A percentile compares a stretch with the other conserved stretches of the same genome.
phyloP scores from a whole-genome alignment of 2,797 vertebrate genomes.

The Arnoldichthys spilopterus region DNA sequence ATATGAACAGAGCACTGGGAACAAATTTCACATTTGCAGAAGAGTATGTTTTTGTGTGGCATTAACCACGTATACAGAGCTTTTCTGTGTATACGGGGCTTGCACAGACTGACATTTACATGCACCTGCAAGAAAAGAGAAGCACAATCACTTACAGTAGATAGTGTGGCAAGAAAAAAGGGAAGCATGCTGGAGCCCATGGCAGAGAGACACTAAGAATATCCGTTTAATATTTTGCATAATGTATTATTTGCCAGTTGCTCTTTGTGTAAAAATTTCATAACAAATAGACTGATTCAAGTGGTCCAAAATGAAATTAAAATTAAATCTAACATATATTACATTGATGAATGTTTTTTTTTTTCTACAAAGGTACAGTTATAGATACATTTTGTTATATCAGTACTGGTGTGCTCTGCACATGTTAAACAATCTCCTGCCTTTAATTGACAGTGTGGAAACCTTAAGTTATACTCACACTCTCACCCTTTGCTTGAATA shows the following conservation, averaged over 20 bases:
- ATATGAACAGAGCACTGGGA: constrained; percentile 9
- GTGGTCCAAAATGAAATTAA: neutral
- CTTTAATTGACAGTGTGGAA: constrained; percentile 31
- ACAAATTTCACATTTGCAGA: constrained; percentile 24
- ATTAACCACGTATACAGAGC: constrained; percentile 16
- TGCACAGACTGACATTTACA: constrained; percentile 41
- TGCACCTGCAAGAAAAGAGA: constrained; percentile 21
- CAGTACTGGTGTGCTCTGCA: neutral
- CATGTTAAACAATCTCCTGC: constrained; percentile 22
- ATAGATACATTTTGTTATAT: neutral
- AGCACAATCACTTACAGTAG: constrained; percentile 9
- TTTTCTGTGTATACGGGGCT: constrained; percentile 23
- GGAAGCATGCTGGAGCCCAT: neutral
- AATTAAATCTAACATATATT: neutral
- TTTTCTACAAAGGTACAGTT: neutral
- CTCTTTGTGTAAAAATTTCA: neutral
- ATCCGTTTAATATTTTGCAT: constrained; percentile 22
- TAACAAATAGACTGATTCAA: neutral
- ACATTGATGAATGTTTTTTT: neutral
- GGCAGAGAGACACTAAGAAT: constrained; percentile 24
- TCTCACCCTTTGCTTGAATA: constrained; percentile 17
- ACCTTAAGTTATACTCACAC: constrained; percentile 2
- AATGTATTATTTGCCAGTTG: neutral
- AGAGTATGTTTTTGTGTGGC: constrained; percentile 22
- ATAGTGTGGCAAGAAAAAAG: constrained; percentile 23